phyloP scores from a whole-genome alignment of 2,113 vertebrate species.

The Setophaga petechia region DNA sequence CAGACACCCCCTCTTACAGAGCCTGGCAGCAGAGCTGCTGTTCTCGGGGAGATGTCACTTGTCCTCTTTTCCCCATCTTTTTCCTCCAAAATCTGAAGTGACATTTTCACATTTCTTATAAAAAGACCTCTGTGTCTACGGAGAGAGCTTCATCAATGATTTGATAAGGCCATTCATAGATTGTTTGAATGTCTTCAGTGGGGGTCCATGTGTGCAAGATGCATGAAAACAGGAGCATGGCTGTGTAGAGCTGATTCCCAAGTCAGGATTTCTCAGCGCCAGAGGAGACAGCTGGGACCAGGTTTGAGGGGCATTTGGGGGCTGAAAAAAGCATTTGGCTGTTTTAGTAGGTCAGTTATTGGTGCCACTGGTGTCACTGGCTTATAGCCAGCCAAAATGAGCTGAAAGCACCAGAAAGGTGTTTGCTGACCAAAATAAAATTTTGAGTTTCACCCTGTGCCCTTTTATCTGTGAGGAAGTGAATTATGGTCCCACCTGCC shows the following conservation, averaged over 20 bases:
- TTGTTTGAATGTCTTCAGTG: neutral
- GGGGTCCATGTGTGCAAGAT: neutral
- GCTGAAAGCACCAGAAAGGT: neutral
- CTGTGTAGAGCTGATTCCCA: neutral
- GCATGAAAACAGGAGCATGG: accelerated
- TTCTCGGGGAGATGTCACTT: neutral
- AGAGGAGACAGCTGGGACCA: neutral
- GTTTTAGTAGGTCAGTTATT: neutral
- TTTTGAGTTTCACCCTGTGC: neutral
- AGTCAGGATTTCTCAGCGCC: neutral
- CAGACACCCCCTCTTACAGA: neutral
- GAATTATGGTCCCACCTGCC: neutral
- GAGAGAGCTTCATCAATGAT: neutral
- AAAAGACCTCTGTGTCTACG: neutral
- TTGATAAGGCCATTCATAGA: neutral
- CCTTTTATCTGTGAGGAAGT: neutral
- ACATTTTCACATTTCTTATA: neutral
- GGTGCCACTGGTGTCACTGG: neutral
- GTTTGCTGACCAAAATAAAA: neutral
- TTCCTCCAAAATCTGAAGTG: neutral
- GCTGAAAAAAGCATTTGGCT: accelerated
- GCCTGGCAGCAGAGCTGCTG: neutral
- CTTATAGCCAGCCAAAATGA: neutral
- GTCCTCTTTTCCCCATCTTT: neutral
- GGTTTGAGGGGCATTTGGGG: neutral